Evolutionary conservation across 2,113 vertebrate species (phyloP).

Genomic region (Heterocephalus glaber): DNA sequence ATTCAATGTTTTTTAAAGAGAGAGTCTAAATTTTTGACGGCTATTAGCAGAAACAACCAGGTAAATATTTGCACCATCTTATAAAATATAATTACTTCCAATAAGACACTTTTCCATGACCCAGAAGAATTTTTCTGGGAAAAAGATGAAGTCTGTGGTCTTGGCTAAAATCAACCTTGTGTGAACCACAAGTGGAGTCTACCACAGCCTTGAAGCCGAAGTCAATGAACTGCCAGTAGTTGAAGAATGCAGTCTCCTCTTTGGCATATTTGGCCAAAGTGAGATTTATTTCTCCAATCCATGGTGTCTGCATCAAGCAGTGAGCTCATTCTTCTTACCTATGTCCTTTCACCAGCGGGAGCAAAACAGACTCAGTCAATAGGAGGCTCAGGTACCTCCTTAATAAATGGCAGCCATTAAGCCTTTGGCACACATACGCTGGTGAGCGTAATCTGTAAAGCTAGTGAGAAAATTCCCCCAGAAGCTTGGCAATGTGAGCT

Average conservation of each 20-base stretch:
- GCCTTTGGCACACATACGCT: neutral
- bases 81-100: neutral
- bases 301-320: conserved; percentile 62
- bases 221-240: neutral
- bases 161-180: neutral
- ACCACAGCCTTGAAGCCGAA: conserved; percentile 49
- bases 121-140: neutral
- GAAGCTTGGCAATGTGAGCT: neutral
- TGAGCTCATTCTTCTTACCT: conserved; percentile 62
- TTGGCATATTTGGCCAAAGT: conserved; percentile 66
- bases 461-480: neutral
- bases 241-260: conserved; percentile 61
- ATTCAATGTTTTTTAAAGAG: neutral
- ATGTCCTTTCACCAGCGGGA: conserved; percentile 44
- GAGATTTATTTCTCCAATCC: conserved; percentile 76
- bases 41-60: neutral
- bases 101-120: neutral
- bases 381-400: neutral
- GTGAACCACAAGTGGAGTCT: conserved; percentile 54
- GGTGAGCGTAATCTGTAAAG: neutral
- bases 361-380: neutral
- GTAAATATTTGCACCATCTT: neutral
- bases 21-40: neutral
- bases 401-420: conserved; percentile 31
- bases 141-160: conserved; percentile 56